Conservation (phyloP, 2,113 vertebrate genomes). For the Trogon surrucura region DNA sequence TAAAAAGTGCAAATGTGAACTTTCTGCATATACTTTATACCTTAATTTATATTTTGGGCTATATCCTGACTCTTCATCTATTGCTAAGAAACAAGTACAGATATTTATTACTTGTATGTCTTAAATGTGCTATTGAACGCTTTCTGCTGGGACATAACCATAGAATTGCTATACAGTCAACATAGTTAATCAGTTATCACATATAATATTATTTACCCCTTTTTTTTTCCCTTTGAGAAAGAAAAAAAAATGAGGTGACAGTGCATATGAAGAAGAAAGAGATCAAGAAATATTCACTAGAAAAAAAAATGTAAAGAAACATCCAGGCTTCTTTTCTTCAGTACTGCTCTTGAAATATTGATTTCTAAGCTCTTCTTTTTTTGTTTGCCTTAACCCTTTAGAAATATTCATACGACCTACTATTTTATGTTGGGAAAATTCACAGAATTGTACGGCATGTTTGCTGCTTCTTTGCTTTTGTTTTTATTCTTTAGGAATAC, state of each 20-base stretch:
- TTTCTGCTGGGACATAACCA: neutral
- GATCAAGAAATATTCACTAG: neutral
- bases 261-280: neutral
- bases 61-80: neutral
- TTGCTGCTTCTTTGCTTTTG: neutral
- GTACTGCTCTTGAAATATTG: neutral
- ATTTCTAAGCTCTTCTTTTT: neutral
- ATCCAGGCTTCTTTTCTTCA: neutral
- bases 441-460: neutral
- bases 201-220: neutral
- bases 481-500: neutral
- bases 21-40: neutral
- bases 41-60: neutral
- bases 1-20: neutral
- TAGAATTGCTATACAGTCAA: neutral
- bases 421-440: neutral
- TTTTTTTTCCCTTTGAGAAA: neutral
- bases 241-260: neutral
- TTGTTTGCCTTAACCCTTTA: neutral
- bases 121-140: neutral
- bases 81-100: neutral
- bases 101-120: neutral
- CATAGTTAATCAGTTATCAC: neutral
- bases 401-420: neutral
- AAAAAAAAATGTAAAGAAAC: neutral